Evolutionary conservation across 2,113 vertebrate genomes (phyloP), one percentile per base, ranked within the genome.

Genomic region (Turdus rufiventris): DNA sequence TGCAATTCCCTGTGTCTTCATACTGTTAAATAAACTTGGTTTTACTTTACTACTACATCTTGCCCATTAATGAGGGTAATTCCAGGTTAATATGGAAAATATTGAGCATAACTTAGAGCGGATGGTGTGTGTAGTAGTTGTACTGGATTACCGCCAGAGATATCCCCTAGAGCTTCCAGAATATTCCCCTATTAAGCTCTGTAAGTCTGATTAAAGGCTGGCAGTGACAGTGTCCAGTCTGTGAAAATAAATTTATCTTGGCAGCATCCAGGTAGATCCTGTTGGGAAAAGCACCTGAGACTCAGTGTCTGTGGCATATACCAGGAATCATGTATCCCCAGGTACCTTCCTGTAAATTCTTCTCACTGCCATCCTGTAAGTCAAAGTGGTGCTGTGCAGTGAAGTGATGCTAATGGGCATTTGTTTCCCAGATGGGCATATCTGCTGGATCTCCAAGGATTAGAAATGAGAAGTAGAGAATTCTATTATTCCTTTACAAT

Each of bases 241-340:
- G 54, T 61, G 85, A 66, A 61, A 68, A 54, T 50, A 95, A 93
- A 96, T 93, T 70, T 88, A 70, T 92, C 72, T 94, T 91, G 94
- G 95, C 91, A 92, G 85, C 85, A 90, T 85, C 51, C 67, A 63
- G 60, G 67, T 56, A 73, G 63, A 91, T 80, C 43, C 85, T 83
- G 54, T 80, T 77, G 91, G 82, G 94, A 94, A 84, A 91, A 88
- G 61, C 91, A 96, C 83, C 85, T 73, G 91, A 94, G 96, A 86
- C 79, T 63, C 47, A 53, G 5, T 60, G 75, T 90, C 88, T 92
- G 88, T 71, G 63, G 83, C 79, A 77, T 40, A 84, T 31, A 91
- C 63, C 60, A 84, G 84, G 75, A 56, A 74, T 15, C 43, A 45
- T 4, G 26, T 4, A 62, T 67, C 48, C 79, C 76, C 88, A 91